Evolutionary conservation across 2,113 vertebrate species (phyloP), one percentile per base, ranked within the genome.

Genomic region (Sceloporus tristichus): DNA sequence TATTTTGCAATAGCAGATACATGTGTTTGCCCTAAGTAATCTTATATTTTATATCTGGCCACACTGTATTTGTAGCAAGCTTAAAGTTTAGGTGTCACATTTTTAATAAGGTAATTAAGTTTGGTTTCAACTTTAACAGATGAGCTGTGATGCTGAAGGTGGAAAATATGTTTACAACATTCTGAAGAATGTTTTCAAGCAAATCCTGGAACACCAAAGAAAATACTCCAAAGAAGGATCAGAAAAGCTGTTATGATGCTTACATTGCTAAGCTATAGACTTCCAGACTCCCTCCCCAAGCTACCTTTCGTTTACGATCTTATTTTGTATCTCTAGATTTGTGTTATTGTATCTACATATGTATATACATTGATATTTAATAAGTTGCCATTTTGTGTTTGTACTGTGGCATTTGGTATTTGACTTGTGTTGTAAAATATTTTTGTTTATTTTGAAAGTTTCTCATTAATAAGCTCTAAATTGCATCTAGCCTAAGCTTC

Each of bases 101-200:
- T 53, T 92, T 70, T 10, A 40, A 70, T 82, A 75, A 82, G 5
- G 68, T 77, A 85, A 88, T 70, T 71, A 71, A 71, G 62, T 92
- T 68, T 16, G 29, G 79, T 75, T 92, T 93, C 77, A 94, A 88
- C 92, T 94, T 92, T 81, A 79, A 54, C 90, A 99, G 98, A 96
- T 96, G 48, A 96, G 92, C 91, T 94, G 95, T 2, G 94, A 97
- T 92, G 97, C 97, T 62, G 97, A 97, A 91, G 94, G 97, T 38
- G 98, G 97, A 71, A 93, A 94, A 7, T 48, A 94, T 82, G 93
- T 98, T 93, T 97, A 98, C 94, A 91, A 87, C 27, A 97, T 97
- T 62, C 95, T 99, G 85, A 98, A 95, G 96, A 97, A 97, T 92
- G 96, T 98, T 93, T 97, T 99, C 95, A 97, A 96, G 85, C 97